phyloP scores from a whole-genome alignment of 2,888 invertebrate species.

The Hydraecia micacea region DNA sequence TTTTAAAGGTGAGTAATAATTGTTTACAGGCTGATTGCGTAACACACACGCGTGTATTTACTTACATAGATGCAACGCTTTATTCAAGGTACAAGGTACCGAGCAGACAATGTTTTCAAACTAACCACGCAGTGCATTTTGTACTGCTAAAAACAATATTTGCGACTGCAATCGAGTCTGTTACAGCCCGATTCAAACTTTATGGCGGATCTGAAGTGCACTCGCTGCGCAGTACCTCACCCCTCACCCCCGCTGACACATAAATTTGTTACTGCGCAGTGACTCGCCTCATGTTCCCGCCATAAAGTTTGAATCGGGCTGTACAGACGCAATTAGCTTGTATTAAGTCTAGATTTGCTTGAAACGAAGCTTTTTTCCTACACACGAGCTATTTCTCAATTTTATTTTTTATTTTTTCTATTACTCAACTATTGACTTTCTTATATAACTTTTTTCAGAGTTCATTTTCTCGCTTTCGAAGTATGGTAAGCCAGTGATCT shows the following conservation, averaged over 20 bases:
- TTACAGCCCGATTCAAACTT: too few species aligned
- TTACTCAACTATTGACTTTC: not conserved
- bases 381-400: not conserved
- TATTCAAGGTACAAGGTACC: not conserved
- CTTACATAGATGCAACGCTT: not conserved
- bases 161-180: not conserved
- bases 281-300: too few species aligned
- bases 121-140: not conserved
- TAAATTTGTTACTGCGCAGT: too few species aligned
- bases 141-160: not conserved
- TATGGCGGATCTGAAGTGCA: too few species aligned
- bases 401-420: too few species aligned
- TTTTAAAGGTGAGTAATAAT: not conserved
- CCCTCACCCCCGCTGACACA: too few species aligned
- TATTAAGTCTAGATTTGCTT: not conserved
- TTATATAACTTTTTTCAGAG: conserved; percentile 28
- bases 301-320: too few species aligned
- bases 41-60: not conserved
- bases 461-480: conserved; percentile 66
- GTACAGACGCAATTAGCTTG: not conserved
- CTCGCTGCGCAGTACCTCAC: too few species aligned
- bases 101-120: not conserved
- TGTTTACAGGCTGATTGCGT: not conserved
- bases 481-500: conserved; percentile 73
- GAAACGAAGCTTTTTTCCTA: not conserved